These are phyloP conservation scores for Nyleta sp. DNA, from an alignment of 2,888 invertebrate genomes.

Conservation along the genomic window DNA sequence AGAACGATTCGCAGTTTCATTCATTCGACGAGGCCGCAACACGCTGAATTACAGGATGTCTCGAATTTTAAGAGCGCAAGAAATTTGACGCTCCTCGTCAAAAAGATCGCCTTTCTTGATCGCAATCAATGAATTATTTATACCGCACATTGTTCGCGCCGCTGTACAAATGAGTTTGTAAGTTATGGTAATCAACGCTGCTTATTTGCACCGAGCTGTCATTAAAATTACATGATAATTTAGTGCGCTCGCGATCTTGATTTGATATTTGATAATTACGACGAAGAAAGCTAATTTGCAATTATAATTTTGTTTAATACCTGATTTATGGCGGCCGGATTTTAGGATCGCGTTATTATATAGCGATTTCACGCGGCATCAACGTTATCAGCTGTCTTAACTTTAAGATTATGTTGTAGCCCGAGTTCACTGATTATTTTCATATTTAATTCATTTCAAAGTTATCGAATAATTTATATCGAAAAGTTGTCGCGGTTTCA, in stretches of 20 bases:
- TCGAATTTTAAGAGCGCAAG: too few relatives aligned
- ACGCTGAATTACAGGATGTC: too few relatives aligned
- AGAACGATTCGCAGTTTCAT: not conserved
- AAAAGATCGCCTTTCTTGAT: too few relatives aligned
- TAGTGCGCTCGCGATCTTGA: constrained; percentile 10
- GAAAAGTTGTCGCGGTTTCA: too few relatives aligned
- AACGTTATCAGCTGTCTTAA: constrained; percentile 7
- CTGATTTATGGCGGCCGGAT: constrained; percentile 16
- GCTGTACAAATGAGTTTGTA: constrained; percentile 40
- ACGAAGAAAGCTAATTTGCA: constrained; percentile 40
- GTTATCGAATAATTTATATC: too few relatives aligned
- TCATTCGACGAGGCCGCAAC: not conserved
- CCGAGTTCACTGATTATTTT: not conserved
- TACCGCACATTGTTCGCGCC: constrained; percentile 25
- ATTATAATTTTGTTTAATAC: constrained; percentile 22
- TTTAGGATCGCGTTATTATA: constrained; percentile 19
- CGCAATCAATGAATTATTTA: constrained; percentile 41
- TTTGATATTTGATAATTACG: constrained; percentile 32
- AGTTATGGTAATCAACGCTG: constrained; percentile 40
- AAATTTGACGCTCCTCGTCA: constrained; percentile 13
- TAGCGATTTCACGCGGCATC: not conserved
- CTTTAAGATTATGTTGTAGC: not conserved
- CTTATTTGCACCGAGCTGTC: constrained; percentile 19
- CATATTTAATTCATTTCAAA: not conserved
- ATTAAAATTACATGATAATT: constrained; percentile 39